phyloP scores from a whole-genome alignment of 2,888 invertebrate species.

The Eugnorisma glareosa region DNA sequence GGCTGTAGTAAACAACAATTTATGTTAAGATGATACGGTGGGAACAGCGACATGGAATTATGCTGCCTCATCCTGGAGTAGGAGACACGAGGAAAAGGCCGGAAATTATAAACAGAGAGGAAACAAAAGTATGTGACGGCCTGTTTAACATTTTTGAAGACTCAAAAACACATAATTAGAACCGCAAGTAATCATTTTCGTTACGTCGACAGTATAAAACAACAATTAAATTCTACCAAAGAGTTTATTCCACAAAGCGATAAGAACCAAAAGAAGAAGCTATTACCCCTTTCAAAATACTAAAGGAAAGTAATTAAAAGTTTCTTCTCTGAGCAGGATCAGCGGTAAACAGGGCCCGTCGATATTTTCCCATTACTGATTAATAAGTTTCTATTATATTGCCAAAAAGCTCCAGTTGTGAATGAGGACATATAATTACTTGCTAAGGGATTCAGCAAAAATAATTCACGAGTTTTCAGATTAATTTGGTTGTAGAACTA shows the following conservation, averaged over 20 bases:
- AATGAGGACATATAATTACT: constrained; percentile 69
- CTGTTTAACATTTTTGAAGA: constrained; percentile 18
- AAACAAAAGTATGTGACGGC: constrained; percentile 15
- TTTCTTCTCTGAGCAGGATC: constrained; percentile 69
- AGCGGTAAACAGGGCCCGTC: constrained; percentile 73
- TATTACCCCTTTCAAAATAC: constrained; percentile 77
- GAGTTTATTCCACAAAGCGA: constrained; percentile 68
- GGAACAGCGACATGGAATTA: neutral
- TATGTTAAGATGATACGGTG: constrained; percentile 35
- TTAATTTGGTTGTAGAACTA: constrained; percentile 49
- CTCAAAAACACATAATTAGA: constrained; percentile 49
- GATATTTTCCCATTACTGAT: constrained; percentile 72
- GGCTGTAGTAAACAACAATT: constrained; percentile 45
- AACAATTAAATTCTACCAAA: constrained; percentile 67
- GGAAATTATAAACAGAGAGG: constrained; percentile 19
- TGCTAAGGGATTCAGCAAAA: constrained; percentile 69
- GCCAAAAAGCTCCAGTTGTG: constrained; percentile 60
- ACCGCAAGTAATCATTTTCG: constrained; percentile 45
- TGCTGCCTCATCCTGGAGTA: constrained; percentile 16
- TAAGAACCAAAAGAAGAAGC: constrained; percentile 72
- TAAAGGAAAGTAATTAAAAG: constrained; percentile 83
- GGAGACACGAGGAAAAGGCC: neutral
- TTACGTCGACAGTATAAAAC: constrained; percentile 50
- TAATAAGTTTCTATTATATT: constrained; percentile 71
- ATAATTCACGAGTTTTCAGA: constrained; percentile 46